Conservation (phyloP, 2,888 invertebrate genomes). For the Helobdella robusta region DNA sequence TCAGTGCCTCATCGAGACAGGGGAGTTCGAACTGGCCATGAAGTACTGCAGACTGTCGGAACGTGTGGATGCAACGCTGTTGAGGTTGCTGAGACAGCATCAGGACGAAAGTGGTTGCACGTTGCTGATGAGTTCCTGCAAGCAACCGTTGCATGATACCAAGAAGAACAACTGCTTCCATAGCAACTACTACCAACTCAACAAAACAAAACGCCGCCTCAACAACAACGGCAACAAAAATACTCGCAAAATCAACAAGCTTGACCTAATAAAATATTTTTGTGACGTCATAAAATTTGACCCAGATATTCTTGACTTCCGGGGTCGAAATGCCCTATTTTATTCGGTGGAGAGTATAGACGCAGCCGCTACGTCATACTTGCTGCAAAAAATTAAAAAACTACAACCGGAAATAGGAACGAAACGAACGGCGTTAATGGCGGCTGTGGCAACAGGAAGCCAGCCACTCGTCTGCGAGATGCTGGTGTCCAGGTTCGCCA, state of each 20-base stretch:
- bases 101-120: conserved; percentile 29
- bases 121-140: conserved; percentile 34
- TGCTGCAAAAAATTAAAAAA: conserved; percentile 27
- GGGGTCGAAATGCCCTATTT: conserved; percentile 32
- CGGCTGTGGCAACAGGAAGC: conserved; percentile 31
- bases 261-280: conserved; percentile 31
- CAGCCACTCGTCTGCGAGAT: conserved; percentile 30
- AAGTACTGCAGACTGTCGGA: conserved; percentile 19
- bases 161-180: not conserved
- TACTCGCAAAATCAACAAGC: not conserved
- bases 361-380: conserved; percentile 27
- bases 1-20: conserved; percentile 32
- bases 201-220: not conserved
- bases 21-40: conserved; percentile 27
- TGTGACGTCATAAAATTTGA: conserved; percentile 32
- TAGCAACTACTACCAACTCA: not conserved
- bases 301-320: conserved; percentile 25
- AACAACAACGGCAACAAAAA: not conserved
- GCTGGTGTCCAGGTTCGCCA: conserved; percentile 29
- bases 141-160: conserved; percentile 14
- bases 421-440: conserved; percentile 30
- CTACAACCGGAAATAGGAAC: conserved; percentile 29
- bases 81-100: not conserved
- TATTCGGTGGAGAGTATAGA: conserved; percentile 34
- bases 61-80: not conserved